Evolutionary conservation across 2,797 vertebrate species (phyloP).

Genomic region (Danionella dracula): DNA sequence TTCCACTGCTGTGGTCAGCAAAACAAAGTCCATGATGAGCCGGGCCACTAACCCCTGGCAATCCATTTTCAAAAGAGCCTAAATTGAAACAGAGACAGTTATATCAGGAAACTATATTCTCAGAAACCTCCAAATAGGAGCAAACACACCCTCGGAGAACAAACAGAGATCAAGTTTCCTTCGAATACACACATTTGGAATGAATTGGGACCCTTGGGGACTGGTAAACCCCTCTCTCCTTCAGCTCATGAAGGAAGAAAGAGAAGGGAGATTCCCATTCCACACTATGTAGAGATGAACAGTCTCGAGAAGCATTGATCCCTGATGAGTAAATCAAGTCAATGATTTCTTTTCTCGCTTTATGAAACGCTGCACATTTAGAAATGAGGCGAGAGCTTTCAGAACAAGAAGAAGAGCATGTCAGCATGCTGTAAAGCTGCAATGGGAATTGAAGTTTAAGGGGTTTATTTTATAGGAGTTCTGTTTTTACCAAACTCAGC

Average conservation of each 20-base stretch:
- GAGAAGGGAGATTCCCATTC: not conserved
- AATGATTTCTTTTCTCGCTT: not conserved
- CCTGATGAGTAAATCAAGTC: conserved; percentile 15
- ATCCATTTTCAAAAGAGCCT: conserved; percentile 96
- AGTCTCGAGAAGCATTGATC: not conserved
- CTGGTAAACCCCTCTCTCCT: conserved; percentile 30
- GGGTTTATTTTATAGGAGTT: not conserved
- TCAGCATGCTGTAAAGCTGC: not conserved
- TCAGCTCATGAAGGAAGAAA: not conserved
- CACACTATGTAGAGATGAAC: not conserved
- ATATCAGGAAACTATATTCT: not conserved
- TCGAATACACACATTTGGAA: conserved; percentile 24
- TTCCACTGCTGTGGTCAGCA: conserved; percentile 92
- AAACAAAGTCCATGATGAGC: conserved; percentile 87
- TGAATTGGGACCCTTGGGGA: conserved; percentile 16
- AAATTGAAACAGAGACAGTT: not conserved
- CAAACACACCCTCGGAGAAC: conserved; percentile 14
- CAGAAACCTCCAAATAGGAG: not conserved
- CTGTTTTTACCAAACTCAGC: no score
- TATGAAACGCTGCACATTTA: not conserved
- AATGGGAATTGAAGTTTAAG: not conserved
- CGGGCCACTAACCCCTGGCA: conserved; percentile 91
- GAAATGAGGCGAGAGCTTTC: not conserved
- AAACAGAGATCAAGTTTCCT: conserved; percentile 6
- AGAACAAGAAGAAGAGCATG: not conserved